These are phyloP conservation scores for Trichechus manatus DNA, from an alignment of 2,113 vertebrate species.

Conservation along the genomic window DNA sequence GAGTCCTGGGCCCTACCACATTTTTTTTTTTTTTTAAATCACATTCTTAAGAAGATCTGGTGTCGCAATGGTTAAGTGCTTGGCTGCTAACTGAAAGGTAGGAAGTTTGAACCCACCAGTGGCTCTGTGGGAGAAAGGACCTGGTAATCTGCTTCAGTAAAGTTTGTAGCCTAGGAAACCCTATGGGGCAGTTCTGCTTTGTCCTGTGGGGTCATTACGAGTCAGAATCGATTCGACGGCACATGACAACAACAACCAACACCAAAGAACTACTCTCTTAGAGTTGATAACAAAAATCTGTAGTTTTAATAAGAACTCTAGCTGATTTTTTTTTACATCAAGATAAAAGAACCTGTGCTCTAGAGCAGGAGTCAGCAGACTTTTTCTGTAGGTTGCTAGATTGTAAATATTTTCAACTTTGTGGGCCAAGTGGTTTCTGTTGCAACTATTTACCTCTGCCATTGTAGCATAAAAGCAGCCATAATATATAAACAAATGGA, in stretches of 20 bases:
- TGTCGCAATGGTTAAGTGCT: background rate
- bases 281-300: background rate
- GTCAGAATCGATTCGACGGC: background rate
- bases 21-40: background rate
- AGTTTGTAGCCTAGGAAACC: background rate
- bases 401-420: conserved; percentile 5
- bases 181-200: background rate
- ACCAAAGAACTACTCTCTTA: background rate
- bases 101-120: background rate
- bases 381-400: background rate
- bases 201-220: background rate
- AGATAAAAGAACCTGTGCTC: background rate
- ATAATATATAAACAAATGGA: background rate
- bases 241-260: background rate
- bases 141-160: background rate
- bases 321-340: background rate
- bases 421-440: background rate
- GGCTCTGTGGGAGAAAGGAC: background rate
- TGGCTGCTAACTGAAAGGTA: background rate
- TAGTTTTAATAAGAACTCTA: background rate
- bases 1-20: background rate
- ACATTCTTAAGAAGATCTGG: background rate
- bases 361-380: background rate
- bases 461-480: background rate
- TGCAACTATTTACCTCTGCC: background rate